Evolutionary conservation across 2,888 invertebrate species (phyloP).

Genomic region (Drosophila hawaiiensis): DNA sequence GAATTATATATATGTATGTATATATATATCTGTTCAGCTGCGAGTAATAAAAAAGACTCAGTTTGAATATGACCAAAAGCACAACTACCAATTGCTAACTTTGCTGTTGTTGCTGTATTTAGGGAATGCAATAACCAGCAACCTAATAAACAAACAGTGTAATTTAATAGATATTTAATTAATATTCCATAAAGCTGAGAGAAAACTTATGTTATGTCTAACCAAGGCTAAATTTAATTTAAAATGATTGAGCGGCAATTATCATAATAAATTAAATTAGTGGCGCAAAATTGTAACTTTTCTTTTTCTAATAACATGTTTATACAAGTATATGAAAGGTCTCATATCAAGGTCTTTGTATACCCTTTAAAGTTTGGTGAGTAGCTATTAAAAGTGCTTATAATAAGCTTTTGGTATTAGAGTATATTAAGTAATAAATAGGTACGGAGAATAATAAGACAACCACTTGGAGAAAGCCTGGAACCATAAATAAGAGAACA

Average conservation of each 20-base stretch:
- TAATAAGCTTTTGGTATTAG: neutral
- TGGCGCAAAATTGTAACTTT: neutral
- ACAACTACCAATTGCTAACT: neutral
- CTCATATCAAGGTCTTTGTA: neutral
- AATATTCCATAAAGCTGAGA: constrained; percentile 14
- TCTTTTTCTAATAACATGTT: neutral
- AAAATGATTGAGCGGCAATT: constrained; percentile 10
- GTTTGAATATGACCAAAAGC: neutral
- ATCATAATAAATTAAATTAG: constrained; percentile 3
- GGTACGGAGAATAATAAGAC: neutral
- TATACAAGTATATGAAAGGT: neutral
- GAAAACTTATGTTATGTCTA: neutral
- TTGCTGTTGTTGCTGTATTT: neutral
- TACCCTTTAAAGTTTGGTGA: neutral
- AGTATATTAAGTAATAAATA: constrained; percentile 29
- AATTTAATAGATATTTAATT: constrained; percentile 10
- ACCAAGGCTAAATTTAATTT: constrained; percentile 13
- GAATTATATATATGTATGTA: neutral
- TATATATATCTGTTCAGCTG: neutral
- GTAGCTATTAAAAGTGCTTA: neutral
- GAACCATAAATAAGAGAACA: constrained; percentile 42
- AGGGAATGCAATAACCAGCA: neutral
- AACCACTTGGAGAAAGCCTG: constrained; percentile 14
- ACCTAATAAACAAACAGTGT: neutral
- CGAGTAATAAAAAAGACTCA: neutral